phyloP scores from a whole-genome alignment of 2,113 vertebrate genomes.

The Phrynosoma blainvillii region DNA sequence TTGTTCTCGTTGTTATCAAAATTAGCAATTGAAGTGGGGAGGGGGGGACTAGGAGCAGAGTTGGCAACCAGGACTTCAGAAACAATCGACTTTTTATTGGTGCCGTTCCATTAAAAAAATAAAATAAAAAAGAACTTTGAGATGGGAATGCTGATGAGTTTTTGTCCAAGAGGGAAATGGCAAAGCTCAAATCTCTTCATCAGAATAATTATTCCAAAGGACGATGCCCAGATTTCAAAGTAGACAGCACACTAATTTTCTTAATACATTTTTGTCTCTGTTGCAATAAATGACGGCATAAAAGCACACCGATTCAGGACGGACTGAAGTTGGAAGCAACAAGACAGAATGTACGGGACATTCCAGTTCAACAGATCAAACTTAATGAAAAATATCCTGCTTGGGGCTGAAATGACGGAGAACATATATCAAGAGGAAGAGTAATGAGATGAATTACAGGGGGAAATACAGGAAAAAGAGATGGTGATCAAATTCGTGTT shows the following conservation, averaged over 20 bases:
- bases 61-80: conserved; percentile 10
- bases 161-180: conserved; percentile 26
- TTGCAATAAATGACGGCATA: not conserved
- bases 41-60: not conserved
- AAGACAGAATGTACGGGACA: not conserved
- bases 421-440: not conserved
- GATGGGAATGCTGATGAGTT: not conserved
- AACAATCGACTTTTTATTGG: not conserved
- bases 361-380: not conserved
- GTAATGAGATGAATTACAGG: not conserved
- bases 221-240: not conserved
- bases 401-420: not conserved
- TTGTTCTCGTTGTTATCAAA: not conserved
- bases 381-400: rapidly evolving
- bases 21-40: not conserved
- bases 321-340: not conserved
- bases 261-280: not conserved
- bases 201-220: not conserved
- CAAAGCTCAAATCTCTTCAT: not conserved
- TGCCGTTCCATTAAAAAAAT: not conserved
- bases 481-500: rapidly evolving
- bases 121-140: not conserved
- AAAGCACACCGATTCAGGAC: not conserved
- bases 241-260: not conserved
- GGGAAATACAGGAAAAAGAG: not conserved